Evolutionary conservation across 2,888 invertebrate genomes (phyloP).

Genomic region (Drosophila recens): DNA sequence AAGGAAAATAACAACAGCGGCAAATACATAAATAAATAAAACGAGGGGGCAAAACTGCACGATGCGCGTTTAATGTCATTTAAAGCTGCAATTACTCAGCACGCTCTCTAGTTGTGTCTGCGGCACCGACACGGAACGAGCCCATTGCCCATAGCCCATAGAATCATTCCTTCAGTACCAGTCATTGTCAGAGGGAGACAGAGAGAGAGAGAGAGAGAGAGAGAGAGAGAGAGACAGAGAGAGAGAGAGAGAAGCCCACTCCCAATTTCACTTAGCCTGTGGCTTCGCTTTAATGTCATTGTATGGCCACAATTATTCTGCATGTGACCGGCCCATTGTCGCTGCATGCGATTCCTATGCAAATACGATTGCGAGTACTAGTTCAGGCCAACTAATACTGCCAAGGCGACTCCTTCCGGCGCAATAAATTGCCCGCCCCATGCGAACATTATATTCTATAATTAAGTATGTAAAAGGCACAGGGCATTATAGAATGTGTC

Average conservation of each 20-base stretch:
- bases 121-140: constrained; percentile 25
- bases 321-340: constrained; percentile 52
- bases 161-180: background rate
- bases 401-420: constrained; percentile 67
- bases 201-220: too few relatives aligned
- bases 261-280: constrained; percentile 49
- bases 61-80: constrained; percentile 81
- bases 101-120: constrained; percentile 64
- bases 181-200: background rate
- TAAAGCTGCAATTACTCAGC: constrained; percentile 81
- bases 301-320: constrained; percentile 76
- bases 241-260: background rate
- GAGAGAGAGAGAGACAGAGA: too few relatives aligned
- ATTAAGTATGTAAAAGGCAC: constrained; percentile 67
- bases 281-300: constrained; percentile 75
- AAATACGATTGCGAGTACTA: constrained; percentile 45
- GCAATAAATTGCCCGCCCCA: constrained; percentile 65
- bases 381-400: constrained; percentile 11
- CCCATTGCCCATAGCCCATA: constrained; percentile 2
- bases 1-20: constrained; percentile 13
- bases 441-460: constrained; percentile 58
- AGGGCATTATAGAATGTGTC: constrained; percentile 41
- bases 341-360: constrained; percentile 74
- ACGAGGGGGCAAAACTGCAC: constrained; percentile 56
- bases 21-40: constrained; percentile 47